phyloP scores from a whole-genome alignment of 2,797 vertebrate species.

The Phoebastria nigripes region DNA sequence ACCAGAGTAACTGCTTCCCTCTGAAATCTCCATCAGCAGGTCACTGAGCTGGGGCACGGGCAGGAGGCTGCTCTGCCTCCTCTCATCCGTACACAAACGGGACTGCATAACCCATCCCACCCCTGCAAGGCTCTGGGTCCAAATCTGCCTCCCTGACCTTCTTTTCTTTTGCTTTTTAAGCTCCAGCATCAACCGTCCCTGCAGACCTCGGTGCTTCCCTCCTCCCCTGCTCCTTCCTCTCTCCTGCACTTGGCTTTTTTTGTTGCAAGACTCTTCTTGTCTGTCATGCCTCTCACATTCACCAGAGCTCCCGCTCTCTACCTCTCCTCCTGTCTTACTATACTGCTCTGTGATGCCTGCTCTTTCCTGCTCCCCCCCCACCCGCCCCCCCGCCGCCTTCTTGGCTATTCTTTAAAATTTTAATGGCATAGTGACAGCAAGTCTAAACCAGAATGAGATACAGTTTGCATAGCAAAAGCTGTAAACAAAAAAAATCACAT shows the following conservation, averaged over 20 bases:
- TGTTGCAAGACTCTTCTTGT: neutral
- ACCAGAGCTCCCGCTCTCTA: neutral
- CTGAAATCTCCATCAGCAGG: neutral
- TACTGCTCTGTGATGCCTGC: neutral
- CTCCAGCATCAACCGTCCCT: neutral
- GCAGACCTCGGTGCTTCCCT: neutral
- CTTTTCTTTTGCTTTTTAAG: neutral
- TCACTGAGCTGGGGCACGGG: neutral
- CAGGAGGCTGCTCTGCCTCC: neutral
- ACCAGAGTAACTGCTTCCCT: neutral
- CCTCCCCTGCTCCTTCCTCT: neutral
- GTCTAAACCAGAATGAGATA: neutral
- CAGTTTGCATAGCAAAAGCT: neutral
- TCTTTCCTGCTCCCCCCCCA: neutral
- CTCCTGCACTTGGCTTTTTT: neutral
- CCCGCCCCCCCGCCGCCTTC: neutral
- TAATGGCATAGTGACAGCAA: neutral
- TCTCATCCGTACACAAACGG: neutral
- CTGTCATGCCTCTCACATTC: neutral
- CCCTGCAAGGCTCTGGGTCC: neutral
- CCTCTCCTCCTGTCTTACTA: neutral
- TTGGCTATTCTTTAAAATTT: constrained; percentile 9
- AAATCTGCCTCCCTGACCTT: neutral
- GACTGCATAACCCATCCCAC: neutral
- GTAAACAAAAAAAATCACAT: neutral